phyloP scores from a whole-genome alignment of 2,888 invertebrate species.

The Acleris holmiana region DNA sequence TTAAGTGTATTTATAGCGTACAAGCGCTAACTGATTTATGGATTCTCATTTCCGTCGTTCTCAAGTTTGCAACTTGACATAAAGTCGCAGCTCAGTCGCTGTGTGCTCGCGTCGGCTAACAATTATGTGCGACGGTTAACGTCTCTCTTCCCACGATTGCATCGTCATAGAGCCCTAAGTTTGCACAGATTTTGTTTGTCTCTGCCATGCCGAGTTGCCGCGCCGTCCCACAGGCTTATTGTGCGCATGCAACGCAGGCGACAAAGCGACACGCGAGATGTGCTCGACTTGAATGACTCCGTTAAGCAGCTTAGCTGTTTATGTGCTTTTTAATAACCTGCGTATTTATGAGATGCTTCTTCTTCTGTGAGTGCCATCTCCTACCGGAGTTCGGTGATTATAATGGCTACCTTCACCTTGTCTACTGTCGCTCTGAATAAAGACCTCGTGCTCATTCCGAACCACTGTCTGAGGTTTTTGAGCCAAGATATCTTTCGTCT shows the following conservation, averaged over 20 bases:
- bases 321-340: not conserved
- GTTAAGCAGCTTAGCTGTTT: constrained; percentile 13
- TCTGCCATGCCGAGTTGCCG: constrained; percentile 47
- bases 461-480: too few species aligned
- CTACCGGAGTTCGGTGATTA: too few species aligned
- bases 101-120: constrained; percentile 68
- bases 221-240: constrained; percentile 48
- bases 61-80: constrained; percentile 50
- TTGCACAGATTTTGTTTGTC: constrained; percentile 67
- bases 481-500: too few species aligned
- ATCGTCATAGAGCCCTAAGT: constrained; percentile 62
- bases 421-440: too few species aligned
- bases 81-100: constrained; percentile 57
- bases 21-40: constrained; percentile 11
- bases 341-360: not conserved
- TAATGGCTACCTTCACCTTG: too few species aligned
- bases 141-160: constrained; percentile 77
- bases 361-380: too few species aligned
- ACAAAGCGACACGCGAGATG: constrained; percentile 36
- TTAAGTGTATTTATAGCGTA: not conserved
- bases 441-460: too few species aligned
- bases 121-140: constrained; percentile 69
- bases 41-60: constrained; percentile 3
- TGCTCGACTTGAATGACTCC: constrained; percentile 7
- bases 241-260: constrained; percentile 39